Conservation (phyloP, 2,113 vertebrate genomes). For the Cariama cristata region DNA sequence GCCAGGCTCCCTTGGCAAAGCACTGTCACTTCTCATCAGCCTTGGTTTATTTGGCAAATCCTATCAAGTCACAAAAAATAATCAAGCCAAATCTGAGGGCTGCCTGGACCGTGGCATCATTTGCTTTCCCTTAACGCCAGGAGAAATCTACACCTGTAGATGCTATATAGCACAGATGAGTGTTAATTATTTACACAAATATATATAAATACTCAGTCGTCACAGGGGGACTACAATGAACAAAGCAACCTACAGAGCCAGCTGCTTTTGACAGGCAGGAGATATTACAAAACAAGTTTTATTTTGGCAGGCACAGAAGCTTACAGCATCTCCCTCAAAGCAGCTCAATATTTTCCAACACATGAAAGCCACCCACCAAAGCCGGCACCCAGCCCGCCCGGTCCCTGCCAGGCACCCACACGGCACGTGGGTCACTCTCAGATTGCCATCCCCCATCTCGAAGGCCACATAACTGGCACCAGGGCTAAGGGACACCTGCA, state of each 20-base stretch:
- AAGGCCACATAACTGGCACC: background rate
- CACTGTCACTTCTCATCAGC: background rate
- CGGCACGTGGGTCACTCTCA: background rate
- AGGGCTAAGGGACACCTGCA: too few relatives aligned
- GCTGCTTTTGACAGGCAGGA: background rate
- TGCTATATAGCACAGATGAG: background rate
- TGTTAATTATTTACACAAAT: background rate
- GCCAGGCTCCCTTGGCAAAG: background rate
- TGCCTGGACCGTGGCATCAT: background rate
- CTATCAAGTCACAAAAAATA: background rate
- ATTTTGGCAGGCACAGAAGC: background rate
- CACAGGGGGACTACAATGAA: background rate
- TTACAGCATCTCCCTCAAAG: background rate
- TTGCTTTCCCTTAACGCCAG: background rate
- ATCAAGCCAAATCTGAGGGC: background rate
- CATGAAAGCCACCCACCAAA: rapidly evolving
- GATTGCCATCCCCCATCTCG: background rate
- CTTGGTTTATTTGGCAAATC: background rate
- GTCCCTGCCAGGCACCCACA: background rate
- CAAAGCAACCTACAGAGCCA: background rate
- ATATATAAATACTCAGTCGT: background rate
- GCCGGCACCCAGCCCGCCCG: background rate
- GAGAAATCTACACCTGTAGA: background rate
- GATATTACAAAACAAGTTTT: background rate
- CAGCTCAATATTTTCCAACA: background rate